Conservation (phyloP, 2,113 vertebrate species). For the Urocynchramus pylzowi region DNA sequence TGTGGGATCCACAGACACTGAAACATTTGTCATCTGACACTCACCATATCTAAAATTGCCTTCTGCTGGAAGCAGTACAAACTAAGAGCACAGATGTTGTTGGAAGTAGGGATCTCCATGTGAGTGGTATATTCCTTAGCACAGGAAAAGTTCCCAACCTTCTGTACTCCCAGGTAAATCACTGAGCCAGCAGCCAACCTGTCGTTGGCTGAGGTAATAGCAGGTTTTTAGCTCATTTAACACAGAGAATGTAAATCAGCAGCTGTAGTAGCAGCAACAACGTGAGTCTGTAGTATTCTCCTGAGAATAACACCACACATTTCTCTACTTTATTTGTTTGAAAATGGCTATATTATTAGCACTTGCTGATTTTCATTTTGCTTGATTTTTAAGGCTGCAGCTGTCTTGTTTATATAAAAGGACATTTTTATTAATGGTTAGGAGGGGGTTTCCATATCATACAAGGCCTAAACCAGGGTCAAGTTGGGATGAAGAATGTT, state of each 20-base stretch:
- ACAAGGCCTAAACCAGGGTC: neutral
- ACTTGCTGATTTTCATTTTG: neutral
- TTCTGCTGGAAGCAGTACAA: neutral
- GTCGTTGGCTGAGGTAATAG: neutral
- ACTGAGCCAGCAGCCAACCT: neutral
- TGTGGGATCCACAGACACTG: neutral
- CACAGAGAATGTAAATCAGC: neutral
- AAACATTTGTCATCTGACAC: neutral
- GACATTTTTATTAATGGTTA: neutral
- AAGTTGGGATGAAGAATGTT: neutral
- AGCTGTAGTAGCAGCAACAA: neutral
- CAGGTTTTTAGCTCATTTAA: neutral
- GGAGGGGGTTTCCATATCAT: neutral
- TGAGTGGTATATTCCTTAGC: neutral
- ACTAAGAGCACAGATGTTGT: neutral
- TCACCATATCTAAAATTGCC: neutral
- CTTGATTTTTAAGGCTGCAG: neutral
- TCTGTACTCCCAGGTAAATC: neutral
- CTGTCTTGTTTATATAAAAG: neutral
- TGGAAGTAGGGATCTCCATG: neutral
- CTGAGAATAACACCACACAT: neutral
- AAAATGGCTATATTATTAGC: neutral
- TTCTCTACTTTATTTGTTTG: neutral
- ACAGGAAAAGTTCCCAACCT: neutral
- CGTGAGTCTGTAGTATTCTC: neutral